Evolutionary conservation across 2,113 vertebrate species (phyloP).

Genomic region (Upupa epops): DNA sequence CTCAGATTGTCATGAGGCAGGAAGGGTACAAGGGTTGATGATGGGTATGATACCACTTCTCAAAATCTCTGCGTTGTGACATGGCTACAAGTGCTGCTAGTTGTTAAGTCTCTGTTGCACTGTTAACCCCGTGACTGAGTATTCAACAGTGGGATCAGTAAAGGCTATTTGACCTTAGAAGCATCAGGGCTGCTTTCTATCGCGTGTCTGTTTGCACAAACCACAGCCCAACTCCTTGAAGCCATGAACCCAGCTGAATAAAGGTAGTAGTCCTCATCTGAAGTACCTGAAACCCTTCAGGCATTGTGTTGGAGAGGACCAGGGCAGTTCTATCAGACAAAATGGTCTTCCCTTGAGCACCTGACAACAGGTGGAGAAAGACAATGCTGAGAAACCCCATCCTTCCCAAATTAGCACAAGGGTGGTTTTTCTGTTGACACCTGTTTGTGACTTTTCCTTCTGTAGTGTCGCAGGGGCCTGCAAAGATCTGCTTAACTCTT

Average conservation of each 20-base stretch:
- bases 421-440: neutral
- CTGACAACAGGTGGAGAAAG: neutral
- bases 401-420: neutral
- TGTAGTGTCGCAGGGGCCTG: neutral
- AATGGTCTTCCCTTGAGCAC: neutral
- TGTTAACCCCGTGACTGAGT: neutral
- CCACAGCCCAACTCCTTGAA: neutral
- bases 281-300: neutral
- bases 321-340: neutral
- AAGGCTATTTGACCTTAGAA: neutral
- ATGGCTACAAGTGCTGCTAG: neutral
- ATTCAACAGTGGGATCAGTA: neutral
- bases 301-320: fast-evolving
- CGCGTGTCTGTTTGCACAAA: no score
- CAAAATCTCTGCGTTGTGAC: neutral
- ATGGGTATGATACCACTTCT: neutral
- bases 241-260: neutral
- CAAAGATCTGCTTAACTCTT: neutral
- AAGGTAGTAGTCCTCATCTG: neutral
- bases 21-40: neutral
- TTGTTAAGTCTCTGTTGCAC: neutral
- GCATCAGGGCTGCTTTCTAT: neutral
- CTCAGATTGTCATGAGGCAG: neutral
- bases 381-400: neutral
- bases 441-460: neutral